A percentile compares a stretch with the other conserved stretches of the same genome.
Conservation (phyloP, 2,888 invertebrate species). For the Temnothorax unifasciatus region DNA sequence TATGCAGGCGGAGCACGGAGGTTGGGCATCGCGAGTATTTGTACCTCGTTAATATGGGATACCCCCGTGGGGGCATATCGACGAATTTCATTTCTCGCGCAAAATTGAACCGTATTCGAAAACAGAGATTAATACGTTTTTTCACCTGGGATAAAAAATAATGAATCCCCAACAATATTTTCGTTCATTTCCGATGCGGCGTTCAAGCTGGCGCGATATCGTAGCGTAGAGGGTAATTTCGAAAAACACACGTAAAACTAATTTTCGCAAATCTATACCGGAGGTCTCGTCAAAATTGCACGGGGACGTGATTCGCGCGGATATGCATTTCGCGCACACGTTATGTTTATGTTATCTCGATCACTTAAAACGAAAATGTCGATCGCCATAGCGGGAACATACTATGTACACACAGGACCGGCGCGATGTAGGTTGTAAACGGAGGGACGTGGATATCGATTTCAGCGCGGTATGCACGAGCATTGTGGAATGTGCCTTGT, state of each 20-base stretch:
- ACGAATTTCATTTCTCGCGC: slow-evolving; percentile 43
- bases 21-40: slow-evolving; percentile 27
- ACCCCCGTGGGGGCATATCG: slow-evolving; percentile 24
- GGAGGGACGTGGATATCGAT: slow-evolving; percentile 84
- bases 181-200: slow-evolving; percentile 7
- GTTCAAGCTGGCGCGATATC: background rate
- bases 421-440: slow-evolving; percentile 84
- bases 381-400: background rate
- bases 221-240: background rate
- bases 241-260: slow-evolving; percentile 9
- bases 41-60: slow-evolving; percentile 41
- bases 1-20: background rate
- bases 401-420: slow-evolving; percentile 57
- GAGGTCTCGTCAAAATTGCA: background rate
- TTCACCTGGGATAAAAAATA: slow-evolving; percentile 26
- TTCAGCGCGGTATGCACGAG: slow-evolving; percentile 82
- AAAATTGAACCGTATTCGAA: slow-evolving; percentile 28
- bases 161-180: slow-evolving; percentile 20
- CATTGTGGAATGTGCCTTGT: slow-evolving; percentile 84
- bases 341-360: slow-evolving; percentile 42
- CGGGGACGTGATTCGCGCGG: background rate
- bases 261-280: background rate
- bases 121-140: slow-evolving; percentile 44
- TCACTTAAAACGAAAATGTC: slow-evolving; percentile 22
- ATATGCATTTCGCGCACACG: background rate